Evolutionary conservation across 2,888 invertebrate genomes (phyloP), one percentile per base, ranked within the genome.

Genomic region (Polydrusus cervinus): DNA sequence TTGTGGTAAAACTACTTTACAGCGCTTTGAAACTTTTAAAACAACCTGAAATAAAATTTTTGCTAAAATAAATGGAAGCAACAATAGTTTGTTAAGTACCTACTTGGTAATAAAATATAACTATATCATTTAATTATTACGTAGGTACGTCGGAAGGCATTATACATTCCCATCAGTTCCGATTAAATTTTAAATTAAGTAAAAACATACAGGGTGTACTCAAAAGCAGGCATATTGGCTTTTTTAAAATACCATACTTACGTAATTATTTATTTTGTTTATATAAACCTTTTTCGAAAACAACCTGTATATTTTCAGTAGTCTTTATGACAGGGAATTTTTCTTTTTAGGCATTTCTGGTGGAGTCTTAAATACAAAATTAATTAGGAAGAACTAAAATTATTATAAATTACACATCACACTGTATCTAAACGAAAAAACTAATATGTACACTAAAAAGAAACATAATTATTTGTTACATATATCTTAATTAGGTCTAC

Each of bases 361-460:
- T 64, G 47, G 45, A 45, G 10, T 45, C 16, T 47, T 45, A 16
- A 64, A 64, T 30, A 71, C 67, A 62, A 70, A 70, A 57, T 34
- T 67, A 47, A 55, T 64, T 45, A 30, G 51, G 53, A 20, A 67
- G 30, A 40, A 45, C 47, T 70, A 72, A 66, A 64, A 64, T 61
- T 60, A 73, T 55, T 53, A 76, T 76, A 76, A 72, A 72, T 73
- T 76, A 73, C 73, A 76, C 66, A 73, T 71, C 71, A 73, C 67
- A 68, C 67, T 40, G 57, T 57, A 68, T 30, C 38, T 62, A 70
- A 70, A 45, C 57, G 55, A 57, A 49, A n/a, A 38, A 49, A 51
- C 49, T 66, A 51, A 53, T 66, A 49, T 66, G 49, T 49, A 66
- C 66, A 47, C 49, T 51, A 43, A 40, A 70, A 49, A 40, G 18